Base-by-base conservation (phyloP, 1,140 invertebrate genomes). In the Drosophila takahashii region DNA sequence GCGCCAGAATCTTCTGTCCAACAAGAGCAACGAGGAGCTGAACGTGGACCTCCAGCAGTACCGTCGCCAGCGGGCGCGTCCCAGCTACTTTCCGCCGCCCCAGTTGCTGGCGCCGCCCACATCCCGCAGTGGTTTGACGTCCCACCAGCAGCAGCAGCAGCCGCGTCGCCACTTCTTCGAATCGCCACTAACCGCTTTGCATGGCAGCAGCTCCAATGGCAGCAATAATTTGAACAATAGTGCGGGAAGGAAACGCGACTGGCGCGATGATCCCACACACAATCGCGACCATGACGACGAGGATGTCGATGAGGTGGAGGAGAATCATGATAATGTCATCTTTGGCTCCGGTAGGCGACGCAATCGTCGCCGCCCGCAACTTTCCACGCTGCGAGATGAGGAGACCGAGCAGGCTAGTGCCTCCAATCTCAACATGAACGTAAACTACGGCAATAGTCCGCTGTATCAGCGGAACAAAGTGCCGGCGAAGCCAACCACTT, bases 1-100 rank as follows among this genome's bases (percentile, higher is more conserved):
- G 9, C 95, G 96, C 51, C 96, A 97, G 93, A 97, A 97, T 92
- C 93, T 97, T 32, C 94, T 97, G 3, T 97, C 96, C n/a, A 94
- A 93, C 83, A 94, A 96, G 93, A 94, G 94, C 86, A 94, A 94
- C 89, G 93, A 95, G 78, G 93, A 94, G 66, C 71, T 87, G 18
- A 87, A 86, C 75, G 48, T 84, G 64, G 87, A 92, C 53, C 74
- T 71, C 5, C 75, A 90, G 41, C 83, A 91, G 26, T 89, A 77
- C 27, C 83, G 84, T 8, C 78, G 81, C 1, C 85, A 87, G 51
- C 69, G 81, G n/a, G 60, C 64, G 9, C 73, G 77, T 10, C 81
- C 69, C 36, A 80, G 64, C 34, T 85, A 89, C 29, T 81, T 74
- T 22, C 77, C 67, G 44, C 36, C 74, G 10, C 64, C 66, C 11